Evolutionary conservation across 2,113 vertebrate genomes (phyloP).

Genomic region (Ramphastos sulfuratus): DNA sequence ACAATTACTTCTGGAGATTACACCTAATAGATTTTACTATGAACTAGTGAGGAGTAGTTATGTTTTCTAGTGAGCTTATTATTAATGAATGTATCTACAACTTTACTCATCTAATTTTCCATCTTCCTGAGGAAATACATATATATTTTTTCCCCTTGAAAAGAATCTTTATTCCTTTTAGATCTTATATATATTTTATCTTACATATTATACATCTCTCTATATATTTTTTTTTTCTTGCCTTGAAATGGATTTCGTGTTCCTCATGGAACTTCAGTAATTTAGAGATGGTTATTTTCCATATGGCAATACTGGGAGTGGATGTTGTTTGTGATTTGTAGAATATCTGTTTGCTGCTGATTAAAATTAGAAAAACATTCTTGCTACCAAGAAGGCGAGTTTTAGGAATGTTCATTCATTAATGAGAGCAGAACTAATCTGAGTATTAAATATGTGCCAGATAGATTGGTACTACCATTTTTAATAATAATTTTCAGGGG

Average conservation of each 20-base stretch:
- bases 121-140: background rate
- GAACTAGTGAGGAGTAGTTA: conserved; percentile 76
- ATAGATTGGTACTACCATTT: background rate
- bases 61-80: conserved; percentile 72
- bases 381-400: background rate
- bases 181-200: too few relatives aligned
- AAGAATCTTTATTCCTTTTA: background rate
- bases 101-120: conserved; percentile 66
- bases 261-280: background rate
- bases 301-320: background rate
- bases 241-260: conserved; percentile 15
- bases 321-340: background rate
- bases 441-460: background rate
- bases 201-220: too few relatives aligned
- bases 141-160: background rate
- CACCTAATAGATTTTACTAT: conserved; percentile 81
- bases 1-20: conserved; percentile 82
- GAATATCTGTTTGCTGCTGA: background rate
- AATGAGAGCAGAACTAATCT: background rate
- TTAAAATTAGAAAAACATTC: background rate
- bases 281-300: conserved; percentile 1
- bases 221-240: background rate
- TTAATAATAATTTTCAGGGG: background rate
- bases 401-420: background rate
- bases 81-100: conserved; percentile 61